Evolutionary conservation across 2,113 vertebrate genomes (phyloP), one percentile per base, ranked within the genome.

Genomic region (Cavia porcellus): DNA sequence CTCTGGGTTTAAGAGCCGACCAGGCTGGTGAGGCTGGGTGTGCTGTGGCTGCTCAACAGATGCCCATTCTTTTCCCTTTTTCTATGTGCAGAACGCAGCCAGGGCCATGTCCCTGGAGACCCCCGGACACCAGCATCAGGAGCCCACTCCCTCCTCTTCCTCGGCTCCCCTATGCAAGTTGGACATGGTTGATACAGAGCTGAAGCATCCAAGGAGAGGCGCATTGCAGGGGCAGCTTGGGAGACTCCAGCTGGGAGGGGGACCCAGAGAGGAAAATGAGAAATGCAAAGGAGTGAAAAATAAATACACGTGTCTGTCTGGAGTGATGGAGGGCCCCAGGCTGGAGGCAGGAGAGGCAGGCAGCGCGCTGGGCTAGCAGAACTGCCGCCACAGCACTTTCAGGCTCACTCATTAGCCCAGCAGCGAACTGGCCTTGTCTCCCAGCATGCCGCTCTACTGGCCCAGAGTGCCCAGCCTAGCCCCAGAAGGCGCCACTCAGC

Each of bases 291-390:
- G 96, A 98, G 96, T 96, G 96, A 97, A 98, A 97, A 98, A 98
- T 97, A 98, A 98, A 97, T 97, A 97, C 97, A 97, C 92, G 96
- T 98, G 98, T 98, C 98, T 98, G 96, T 97, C 96, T 95, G 96
- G 95, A 97, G 90, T 98, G 98, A 98, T 95, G 25, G 95, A 97
- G 93, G 93, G 97, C 97, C 97, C 93, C 59, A 0, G 97, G 97
- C 97, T 97, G 96, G 96, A 97, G 97, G 95, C 57, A 57, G 97
- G 93, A 82, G 92, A 95, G 93, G 94, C 82, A 0, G 96, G 97
- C 25, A 1, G 95, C 55, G 0, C 95, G 92, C 95, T 90, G 96
- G 93, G 86, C 85, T 79, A 32, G 59, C 79, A 96, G 92, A 98
- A 96, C 82, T 90, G 94, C 98, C 96, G 96, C 92, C 86, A 62